Conservation (phyloP, 2,888 invertebrate species). For the Heliconius sara region DNA sequence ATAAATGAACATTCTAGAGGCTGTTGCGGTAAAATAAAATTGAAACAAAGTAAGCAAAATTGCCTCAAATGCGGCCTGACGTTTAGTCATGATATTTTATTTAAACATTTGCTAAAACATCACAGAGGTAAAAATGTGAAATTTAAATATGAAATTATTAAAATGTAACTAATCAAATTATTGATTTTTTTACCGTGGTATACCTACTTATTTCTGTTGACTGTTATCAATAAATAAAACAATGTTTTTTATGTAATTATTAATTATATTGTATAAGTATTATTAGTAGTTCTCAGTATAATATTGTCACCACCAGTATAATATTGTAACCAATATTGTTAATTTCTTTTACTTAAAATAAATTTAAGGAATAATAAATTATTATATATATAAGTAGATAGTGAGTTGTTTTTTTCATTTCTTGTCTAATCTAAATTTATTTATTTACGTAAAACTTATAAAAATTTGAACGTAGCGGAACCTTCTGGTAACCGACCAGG, state of each 20-base stretch:
- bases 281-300: no score
- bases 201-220: no score
- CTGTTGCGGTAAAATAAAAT: constrained; percentile 45
- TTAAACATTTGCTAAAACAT: constrained; percentile 66
- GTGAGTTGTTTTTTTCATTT: no score
- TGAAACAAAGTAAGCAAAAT: constrained; percentile 54
- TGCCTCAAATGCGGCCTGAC: constrained; percentile 68
- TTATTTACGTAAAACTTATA: no score
- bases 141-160: constrained; percentile 59
- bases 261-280: background rate
- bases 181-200: no score
- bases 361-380: background rate
- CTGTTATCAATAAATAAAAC: no score
- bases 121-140: constrained; percentile 61
- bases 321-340: background rate
- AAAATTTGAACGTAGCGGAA: no score
- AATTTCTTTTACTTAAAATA: no score
- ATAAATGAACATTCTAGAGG: constrained; percentile 55
- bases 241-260: background rate
- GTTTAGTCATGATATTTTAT: constrained; percentile 65
- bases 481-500: no score
- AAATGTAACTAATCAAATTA: background rate
- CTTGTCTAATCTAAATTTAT: no score
- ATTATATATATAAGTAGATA: background rate
- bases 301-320: background rate